Conservation (phyloP, 2,888 invertebrate genomes). For the Pterobdella sp. region DNA sequence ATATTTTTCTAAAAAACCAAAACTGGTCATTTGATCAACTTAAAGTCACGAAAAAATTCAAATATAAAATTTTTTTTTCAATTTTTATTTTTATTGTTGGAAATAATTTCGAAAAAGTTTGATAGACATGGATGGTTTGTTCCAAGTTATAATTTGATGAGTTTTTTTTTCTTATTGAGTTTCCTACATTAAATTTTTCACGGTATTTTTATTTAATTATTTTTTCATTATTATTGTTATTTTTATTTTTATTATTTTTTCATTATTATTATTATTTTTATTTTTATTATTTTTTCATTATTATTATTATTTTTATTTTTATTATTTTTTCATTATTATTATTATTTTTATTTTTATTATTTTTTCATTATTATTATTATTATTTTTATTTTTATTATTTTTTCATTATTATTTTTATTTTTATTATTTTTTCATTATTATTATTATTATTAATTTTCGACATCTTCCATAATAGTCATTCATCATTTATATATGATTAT, state of each 20-base stretch:
- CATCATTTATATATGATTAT: too few relatives aligned
- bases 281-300: background rate
- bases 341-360: background rate
- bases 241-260: background rate
- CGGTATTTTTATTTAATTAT: background rate
- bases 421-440: background rate
- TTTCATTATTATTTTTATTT: background rate
- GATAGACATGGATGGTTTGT: too few relatives aligned
- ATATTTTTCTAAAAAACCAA: too few relatives aligned
- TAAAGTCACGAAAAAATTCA: too few relatives aligned
- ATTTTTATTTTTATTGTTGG: background rate
- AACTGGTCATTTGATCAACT: too few relatives aligned
- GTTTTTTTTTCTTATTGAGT: too few relatives aligned
- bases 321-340: background rate
- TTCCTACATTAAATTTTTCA: background rate
- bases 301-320: background rate
- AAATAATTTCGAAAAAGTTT: background rate
- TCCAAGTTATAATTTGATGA: too few relatives aligned
- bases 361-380: background rate
- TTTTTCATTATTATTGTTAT: background rate
- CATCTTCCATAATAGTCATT: too few relatives aligned
- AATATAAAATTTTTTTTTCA: background rate
- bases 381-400: background rate
- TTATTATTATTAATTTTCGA: background rate
- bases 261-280: background rate